These are phyloP conservation scores for Terebella lapidaria DNA, from an alignment of 2,888 invertebrate species.

Conservation along the genomic window DNA sequence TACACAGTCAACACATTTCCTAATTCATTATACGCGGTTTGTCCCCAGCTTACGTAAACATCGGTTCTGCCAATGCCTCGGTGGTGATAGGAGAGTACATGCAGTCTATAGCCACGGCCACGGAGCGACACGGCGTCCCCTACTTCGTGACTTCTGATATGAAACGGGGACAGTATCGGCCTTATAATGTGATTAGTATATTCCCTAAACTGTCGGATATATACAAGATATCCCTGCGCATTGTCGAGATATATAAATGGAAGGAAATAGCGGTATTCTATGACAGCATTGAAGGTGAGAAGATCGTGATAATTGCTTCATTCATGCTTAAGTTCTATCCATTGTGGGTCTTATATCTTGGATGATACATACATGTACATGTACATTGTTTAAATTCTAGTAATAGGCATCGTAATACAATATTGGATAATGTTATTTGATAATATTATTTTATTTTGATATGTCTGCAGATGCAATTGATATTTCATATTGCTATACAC, in stretches of 20 bases:
- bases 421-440: no score
- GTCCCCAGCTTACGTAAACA: constrained; percentile 21
- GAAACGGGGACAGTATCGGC: constrained; percentile 3
- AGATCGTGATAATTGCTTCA: no score
- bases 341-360: no score
- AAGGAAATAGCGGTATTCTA: constrained; percentile 16
- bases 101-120: constrained; percentile 31
- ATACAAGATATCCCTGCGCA: constrained; percentile 12
- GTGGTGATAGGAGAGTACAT: constrained; percentile 39
- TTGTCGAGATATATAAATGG: constrained; percentile 14
- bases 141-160: neutral
- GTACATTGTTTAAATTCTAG: no score
- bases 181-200: constrained; percentile 21
- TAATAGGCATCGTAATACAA: no score
- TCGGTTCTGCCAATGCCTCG: constrained; percentile 25
- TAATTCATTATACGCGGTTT: no score
- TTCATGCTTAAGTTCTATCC: no score
- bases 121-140: constrained; percentile 28
- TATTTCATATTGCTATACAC: no score
- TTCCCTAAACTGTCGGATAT: constrained; percentile 17
- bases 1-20: no score
- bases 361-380: no score
- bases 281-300: constrained; percentile 18
- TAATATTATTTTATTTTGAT: no score
- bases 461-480: no score